These are phyloP conservation scores for Archegozetes longisetosus DNA, from an alignment of 1,140 invertebrate species.

Conservation along the genomic window DNA sequence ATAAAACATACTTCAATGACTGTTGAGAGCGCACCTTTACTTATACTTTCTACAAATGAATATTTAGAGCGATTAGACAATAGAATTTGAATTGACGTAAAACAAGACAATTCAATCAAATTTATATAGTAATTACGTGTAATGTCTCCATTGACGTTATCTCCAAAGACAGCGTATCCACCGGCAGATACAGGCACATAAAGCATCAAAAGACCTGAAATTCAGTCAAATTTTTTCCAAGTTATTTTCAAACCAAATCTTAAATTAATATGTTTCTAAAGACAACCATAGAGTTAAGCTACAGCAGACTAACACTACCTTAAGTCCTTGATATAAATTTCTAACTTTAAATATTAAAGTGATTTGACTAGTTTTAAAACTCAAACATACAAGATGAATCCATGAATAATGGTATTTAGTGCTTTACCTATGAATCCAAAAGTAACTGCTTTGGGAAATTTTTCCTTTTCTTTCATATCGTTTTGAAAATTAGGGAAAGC, in stretches of 20 bases:
- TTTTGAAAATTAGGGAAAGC: slow-evolving; percentile 52
- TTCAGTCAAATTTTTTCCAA: slow-evolving; percentile 22
- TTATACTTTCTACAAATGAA: not conserved
- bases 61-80: no score
- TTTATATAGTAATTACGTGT: no score
- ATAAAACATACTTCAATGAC: slow-evolving; percentile 42
- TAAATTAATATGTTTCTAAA: no score
- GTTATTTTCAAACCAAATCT: no score
- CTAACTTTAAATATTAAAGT: not conserved
- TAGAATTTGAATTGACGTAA: no score
- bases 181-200: slow-evolving; percentile 40
- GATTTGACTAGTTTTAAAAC: slow-evolving; percentile 27
- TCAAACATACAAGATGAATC: no score
- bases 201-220: slow-evolving; percentile 37
- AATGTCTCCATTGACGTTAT: slow-evolving; percentile 37
- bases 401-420: no score
- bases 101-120: no score
- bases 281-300: no score
- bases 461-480: slow-evolving; percentile 41
- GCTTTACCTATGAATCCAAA: slow-evolving; percentile 36
- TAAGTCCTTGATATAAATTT: slow-evolving; percentile 2
- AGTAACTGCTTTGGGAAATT: slow-evolving; percentile 37
- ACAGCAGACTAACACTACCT: no score
- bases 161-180: slow-evolving; percentile 44
- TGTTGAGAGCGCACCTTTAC: slow-evolving; percentile 30